Conservation (phyloP, 2,888 invertebrate species). For the Hemithea aestivaria region DNA sequence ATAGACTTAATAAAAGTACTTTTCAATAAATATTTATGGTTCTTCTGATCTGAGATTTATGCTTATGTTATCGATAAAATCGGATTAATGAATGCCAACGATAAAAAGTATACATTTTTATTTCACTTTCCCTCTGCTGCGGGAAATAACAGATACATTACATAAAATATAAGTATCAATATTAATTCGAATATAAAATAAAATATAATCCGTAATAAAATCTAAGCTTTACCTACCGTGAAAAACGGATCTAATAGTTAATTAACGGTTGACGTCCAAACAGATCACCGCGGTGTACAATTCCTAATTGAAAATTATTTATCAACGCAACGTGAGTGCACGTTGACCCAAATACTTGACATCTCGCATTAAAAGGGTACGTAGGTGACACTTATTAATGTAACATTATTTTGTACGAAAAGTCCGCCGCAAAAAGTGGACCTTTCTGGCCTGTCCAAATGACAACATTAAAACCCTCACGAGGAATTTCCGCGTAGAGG, state of each 20-base stretch:
- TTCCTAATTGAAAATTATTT: constrained; percentile 43
- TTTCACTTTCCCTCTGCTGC: no score
- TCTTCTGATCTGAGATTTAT: no score
- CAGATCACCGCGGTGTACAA: constrained; percentile 30
- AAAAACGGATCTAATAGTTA: neutral
- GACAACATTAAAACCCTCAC: constrained; percentile 56
- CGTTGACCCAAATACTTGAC: constrained; percentile 52
- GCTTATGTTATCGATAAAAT: no score
- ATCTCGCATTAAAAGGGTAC: constrained; percentile 48
- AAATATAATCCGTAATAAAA: no score
- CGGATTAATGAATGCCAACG: no score
- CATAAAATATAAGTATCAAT: no score
- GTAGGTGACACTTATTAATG: constrained; percentile 62
- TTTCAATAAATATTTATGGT: no score
- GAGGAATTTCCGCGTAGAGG: constrained; percentile 36
- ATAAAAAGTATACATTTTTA: no score
- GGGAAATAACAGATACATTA: no score
- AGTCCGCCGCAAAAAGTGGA: constrained; percentile 54
- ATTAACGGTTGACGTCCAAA: constrained; percentile 33
- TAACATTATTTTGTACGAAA: constrained; percentile 59
- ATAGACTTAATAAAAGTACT: no score
- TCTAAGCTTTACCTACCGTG: no score
- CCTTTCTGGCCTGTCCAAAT: constrained; percentile 57
- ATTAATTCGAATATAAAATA: no score
- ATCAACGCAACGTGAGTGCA: constrained; percentile 42